Base-by-base conservation (phyloP, 2,797 vertebrate genomes). In the Pseudomugil gertrudae region DNA sequence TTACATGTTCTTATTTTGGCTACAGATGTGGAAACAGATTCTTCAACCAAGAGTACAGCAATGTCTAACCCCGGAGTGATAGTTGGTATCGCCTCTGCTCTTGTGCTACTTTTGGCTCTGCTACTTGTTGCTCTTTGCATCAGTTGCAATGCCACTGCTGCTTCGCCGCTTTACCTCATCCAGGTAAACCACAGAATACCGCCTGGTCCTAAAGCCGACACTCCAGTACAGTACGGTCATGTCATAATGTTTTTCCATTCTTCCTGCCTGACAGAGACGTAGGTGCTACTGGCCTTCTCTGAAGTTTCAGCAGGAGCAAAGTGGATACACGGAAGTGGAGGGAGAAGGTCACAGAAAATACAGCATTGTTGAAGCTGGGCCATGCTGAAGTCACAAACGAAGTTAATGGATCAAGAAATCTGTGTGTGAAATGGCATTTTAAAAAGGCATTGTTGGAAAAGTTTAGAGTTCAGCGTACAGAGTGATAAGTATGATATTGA, bases 101-200 rank as follows among this genome's bases (percentile, higher is more conserved):
- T 94, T 40, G 80, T 97, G 68, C 78, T 97, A 0, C 86, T 99
- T 17, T 87, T 96, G 0, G 89, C 89, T 19, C 65, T 97, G 55
- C 67, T 95, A 67, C 88, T 98, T 0, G 86, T 95, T 1, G 96
- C 94, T 19, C 91, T 98, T 52, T 98, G 95, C 86, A 91, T 98
- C 88, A 94, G 91, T 54, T 91, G 89, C 75, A 95, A 95, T 77
- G 95, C 96, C 23, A 92, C 93, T 21, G 92, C 93, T 32, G 72
- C 75, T 0, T 93, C 95, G 0, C 93, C 95, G 0, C 92, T 96
- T 48, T 95, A 92, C 86, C 85, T 93, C 83, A 89, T 91, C 69
- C 92, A 93, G 88, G 93, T 94, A 58, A 91, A 81, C 35, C 43
- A 27, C 10, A 11, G 3, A 57, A 45, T 17, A 9, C 6, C 2